These are phyloP conservation scores for Pararge aegeria DNA, from an alignment of 1,140 invertebrate genomes.

Conservation along the genomic window DNA sequence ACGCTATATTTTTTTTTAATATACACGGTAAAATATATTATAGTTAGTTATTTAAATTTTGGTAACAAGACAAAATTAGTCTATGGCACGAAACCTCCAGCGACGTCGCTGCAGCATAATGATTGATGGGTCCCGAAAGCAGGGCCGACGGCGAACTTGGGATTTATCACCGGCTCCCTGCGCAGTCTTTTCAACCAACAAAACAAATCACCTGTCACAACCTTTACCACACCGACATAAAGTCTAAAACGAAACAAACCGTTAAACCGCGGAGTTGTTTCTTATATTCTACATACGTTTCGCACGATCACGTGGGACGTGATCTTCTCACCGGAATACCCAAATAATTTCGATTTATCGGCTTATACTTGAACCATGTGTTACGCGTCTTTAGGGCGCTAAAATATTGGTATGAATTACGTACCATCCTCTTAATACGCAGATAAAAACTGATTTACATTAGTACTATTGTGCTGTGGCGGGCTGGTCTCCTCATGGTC, in stretches of 20 bases:
- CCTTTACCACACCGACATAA: conserved; percentile 17
- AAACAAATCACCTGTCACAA: conserved; percentile 1
- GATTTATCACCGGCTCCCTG: conserved; percentile 66
- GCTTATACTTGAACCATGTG: neutral
- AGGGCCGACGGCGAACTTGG: conserved; percentile 60
- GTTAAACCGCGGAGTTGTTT: neutral
- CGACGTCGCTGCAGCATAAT: conserved; percentile 55
- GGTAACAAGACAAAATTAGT: conserved; percentile 27
- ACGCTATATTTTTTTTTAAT: too few species aligned
- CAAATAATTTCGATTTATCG: conserved; percentile 24
- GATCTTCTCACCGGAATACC: conserved; percentile 27
- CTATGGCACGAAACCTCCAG: conserved; percentile 51
- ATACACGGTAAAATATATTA: too few species aligned
- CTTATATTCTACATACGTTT: conserved; percentile 47
- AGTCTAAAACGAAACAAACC: conserved; percentile 13
- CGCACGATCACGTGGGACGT: conserved; percentile 27
- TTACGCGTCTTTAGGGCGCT: neutral
- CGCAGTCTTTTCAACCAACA: conserved; percentile 27
- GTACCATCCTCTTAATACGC: too few species aligned
- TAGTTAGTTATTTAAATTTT: neutral
- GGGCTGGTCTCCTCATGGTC: too few species aligned
- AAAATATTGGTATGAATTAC: too few species aligned
- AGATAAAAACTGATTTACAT: too few species aligned
- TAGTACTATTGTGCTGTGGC: too few species aligned
- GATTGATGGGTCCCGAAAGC: conserved; percentile 72